Evolutionary conservation across 23 tunicate genomes (phyloP).

Genomic region (Halocynthia aurantium): DNA sequence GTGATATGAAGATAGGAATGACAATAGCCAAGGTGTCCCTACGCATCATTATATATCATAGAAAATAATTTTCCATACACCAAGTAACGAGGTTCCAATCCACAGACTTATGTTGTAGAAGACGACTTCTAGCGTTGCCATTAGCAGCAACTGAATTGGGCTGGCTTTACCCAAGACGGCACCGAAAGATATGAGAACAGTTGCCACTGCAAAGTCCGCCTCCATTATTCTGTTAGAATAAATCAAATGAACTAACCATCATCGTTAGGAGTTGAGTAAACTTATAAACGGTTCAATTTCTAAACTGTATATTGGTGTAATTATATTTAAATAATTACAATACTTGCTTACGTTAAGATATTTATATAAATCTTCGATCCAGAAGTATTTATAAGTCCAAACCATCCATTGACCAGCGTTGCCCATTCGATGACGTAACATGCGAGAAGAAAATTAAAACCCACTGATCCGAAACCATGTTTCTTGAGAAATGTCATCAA

Average conservation of each 20-base stretch:
- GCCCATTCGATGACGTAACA: conserved; percentile 81
- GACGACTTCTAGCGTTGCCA: conserved; percentile 90
- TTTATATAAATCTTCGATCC: conserved; percentile 11
- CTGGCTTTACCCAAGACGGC: conserved; percentile 90
- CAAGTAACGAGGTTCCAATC: conserved; percentile 1
- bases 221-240: conserved; percentile 50
- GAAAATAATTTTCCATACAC: background rate
- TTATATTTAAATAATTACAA: background rate
- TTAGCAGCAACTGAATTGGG: conserved; percentile 79
- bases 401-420: conserved; percentile 63
- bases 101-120: conserved; percentile 56
- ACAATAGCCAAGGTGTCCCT: too few species aligned
- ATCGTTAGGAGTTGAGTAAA: too few species aligned
- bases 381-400: conserved; percentile 19
- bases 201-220: conserved; percentile 95
- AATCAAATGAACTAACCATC: too few species aligned
- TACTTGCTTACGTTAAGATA: conserved; percentile 26
- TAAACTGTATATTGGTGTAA: background rate
- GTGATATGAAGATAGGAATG: background rate
- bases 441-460: conserved; percentile 55
- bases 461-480: conserved; percentile 72
- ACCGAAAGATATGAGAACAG: conserved; percentile 95
- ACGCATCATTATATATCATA: too few species aligned
- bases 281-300: background rate
- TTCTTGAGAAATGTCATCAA: conserved; percentile 75